Evolutionary conservation across 2,888 invertebrate genomes (phyloP), one percentile per base, ranked within the genome.

Genomic region (Eilema depressum): DNA sequence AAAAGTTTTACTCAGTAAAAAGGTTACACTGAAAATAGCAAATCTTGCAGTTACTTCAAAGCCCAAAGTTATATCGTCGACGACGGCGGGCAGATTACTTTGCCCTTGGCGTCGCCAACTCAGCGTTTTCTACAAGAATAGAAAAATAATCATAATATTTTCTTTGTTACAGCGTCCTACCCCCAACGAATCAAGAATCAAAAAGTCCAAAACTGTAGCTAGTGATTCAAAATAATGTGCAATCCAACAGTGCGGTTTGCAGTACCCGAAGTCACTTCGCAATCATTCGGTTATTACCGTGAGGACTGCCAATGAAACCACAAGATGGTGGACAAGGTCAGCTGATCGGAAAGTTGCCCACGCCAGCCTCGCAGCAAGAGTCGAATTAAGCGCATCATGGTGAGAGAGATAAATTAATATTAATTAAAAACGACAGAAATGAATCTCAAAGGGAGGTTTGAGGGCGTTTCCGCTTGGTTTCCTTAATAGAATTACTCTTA

Each of bases 341-440:
- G 95, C 95, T 95, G 95, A 95, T 95, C 89, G 84, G 86, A 89
- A 85, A 83, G 81, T 81, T 86, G 88, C 91, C 92, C 93, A 92
- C 93, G 93, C 91, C 90, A 86, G 90, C 88, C 88, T 84, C 88
- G 81, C 78, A 86, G 87, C 85, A 91, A 89, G 89, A 92, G 94
- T 90, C 92, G 91, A 85, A 85, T 91, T 81, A 89, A 91, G 89
- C 93, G 91, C 91, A 95, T 95, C 90, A 95, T 95, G 95, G 95
- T 95, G 86, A 90, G 80, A 73, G 59, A 28, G 17, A 57, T 41
- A 66, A 70, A 66, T 62, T 59, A 53, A 41, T 64, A 63, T 75
- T 73, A 69, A 75, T 74, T 75, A 64, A 23, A 28, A 65, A 53
- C 14, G 30, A 65, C 53, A 28, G 30, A 30, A 30, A 65, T 23